Conservation (phyloP, 1,140 invertebrate genomes). For the Ceratitis capitata region DNA sequence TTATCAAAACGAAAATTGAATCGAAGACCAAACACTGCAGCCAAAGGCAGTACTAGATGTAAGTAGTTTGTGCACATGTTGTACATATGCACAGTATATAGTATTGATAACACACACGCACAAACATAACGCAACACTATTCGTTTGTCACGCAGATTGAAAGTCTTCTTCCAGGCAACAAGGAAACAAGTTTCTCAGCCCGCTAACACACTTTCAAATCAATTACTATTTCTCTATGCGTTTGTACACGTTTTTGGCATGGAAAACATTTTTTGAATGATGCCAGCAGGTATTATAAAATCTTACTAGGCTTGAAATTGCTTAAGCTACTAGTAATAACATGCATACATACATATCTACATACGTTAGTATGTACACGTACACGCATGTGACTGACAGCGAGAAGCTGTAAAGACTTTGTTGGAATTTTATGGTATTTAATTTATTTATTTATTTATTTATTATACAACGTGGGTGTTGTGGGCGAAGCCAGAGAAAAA, state of each 20-base stretch:
- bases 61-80: too few relatives aligned
- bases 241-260: neutral
- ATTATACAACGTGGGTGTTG: neutral
- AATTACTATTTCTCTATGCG: neutral
- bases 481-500: neutral
- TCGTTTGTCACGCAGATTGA: neutral
- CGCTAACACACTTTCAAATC: neutral
- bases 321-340: neutral
- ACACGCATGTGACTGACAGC: neutral
- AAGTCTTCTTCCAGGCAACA: slow-evolving; percentile 5
- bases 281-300: neutral
- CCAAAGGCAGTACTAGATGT: neutral
- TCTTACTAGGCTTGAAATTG: neutral
- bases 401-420: neutral
- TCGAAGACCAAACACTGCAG: neutral
- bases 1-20: too few relatives aligned
- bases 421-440: neutral
- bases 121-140: neutral
- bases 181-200: slow-evolving; percentile 5
- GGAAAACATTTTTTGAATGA: neutral
- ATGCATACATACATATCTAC: too few relatives aligned
- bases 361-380: too few relatives aligned
- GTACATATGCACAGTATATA: too few relatives aligned
- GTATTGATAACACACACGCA: neutral
- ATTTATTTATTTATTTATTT: neutral